Conservation (phyloP, 2,797 vertebrate genomes). For the Orestias chungarensis region DNA sequence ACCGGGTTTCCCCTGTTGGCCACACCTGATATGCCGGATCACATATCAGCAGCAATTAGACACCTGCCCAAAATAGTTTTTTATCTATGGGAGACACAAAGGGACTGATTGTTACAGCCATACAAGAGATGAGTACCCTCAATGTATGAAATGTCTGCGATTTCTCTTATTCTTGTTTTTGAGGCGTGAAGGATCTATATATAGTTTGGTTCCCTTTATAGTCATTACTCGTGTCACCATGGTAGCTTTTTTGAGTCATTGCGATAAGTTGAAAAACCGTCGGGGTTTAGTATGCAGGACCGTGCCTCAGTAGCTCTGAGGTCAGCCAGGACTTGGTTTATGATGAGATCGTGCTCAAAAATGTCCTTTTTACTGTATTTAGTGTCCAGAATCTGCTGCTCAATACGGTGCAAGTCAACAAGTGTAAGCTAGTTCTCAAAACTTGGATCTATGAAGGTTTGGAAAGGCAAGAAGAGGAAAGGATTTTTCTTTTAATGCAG, state of each 20-base stretch:
- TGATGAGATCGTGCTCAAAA: slow-evolving; percentile 21
- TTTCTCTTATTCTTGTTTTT: slow-evolving; percentile 29
- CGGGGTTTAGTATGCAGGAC: slow-evolving; percentile 49
- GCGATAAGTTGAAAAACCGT: slow-evolving; percentile 34
- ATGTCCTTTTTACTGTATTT: slow-evolving; percentile 35
- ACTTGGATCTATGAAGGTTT: slow-evolving; percentile 20
- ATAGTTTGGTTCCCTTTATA: slow-evolving; percentile 28
- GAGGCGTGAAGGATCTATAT: slow-evolving; percentile 19
- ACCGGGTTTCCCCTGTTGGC: slow-evolving; percentile 37
- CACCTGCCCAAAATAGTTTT: slow-evolving; percentile 36
- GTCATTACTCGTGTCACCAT: slow-evolving; percentile 29
- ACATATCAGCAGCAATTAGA: slow-evolving; percentile 37
- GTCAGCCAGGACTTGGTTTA: slow-evolving; percentile 16
- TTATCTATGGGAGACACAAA: slow-evolving; percentile 44
- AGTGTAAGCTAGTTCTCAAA: slow-evolving; percentile 35
- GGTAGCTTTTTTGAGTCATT: slow-evolving; percentile 39
- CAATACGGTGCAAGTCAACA: slow-evolving; percentile 17
- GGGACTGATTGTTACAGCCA: slow-evolving; percentile 11
- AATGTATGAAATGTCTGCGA: slow-evolving; percentile 27
- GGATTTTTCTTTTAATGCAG: slow-evolving; percentile 17
- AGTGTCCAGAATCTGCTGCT: slow-evolving; percentile 42
- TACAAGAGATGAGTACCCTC: slow-evolving; percentile 13
- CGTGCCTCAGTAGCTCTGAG: slow-evolving; percentile 18
- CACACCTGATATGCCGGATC: slow-evolving; percentile 35
- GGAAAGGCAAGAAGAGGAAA: not conserved